Conservation (phyloP, 2,113 vertebrate genomes). For the Oreotrochilus melanogaster region DNA sequence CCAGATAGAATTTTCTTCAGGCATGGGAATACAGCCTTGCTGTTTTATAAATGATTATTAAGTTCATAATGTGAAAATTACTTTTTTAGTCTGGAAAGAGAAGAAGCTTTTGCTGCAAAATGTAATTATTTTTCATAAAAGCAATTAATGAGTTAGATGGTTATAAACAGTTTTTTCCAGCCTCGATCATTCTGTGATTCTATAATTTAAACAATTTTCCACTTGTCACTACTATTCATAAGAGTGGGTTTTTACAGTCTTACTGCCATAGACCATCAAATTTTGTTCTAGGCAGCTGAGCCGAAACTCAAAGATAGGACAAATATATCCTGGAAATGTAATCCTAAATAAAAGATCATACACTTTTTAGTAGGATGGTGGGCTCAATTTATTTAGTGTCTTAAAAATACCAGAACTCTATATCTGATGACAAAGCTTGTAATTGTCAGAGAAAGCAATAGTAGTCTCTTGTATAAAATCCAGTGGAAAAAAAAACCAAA, state of each 20-base stretch:
- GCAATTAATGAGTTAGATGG: conserved; percentile 9
- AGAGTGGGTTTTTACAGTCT: background rate
- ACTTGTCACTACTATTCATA: conserved; percentile 14
- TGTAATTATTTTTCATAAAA: conserved; percentile 58
- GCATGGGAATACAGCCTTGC: conserved; percentile 20
- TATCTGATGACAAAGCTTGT: conserved; percentile 25
- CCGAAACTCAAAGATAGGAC: background rate
- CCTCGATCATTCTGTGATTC: too few relatives aligned
- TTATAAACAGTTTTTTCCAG: background rate
- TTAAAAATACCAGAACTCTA: conserved; percentile 30
- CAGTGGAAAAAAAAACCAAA: background rate
- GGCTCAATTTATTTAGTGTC: conserved; percentile 42
- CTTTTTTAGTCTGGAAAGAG: conserved; percentile 30
- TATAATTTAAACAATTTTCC: background rate
- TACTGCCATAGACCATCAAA: background rate
- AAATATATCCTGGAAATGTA: conserved; percentile 36
- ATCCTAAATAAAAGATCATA: conserved; percentile 20
- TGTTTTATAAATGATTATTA: conserved; percentile 45
- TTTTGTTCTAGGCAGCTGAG: conserved; percentile 17
- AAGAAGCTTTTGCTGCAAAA: conserved; percentile 57
- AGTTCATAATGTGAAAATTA: conserved; percentile 51
- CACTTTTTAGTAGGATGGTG: background rate
- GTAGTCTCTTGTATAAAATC: background rate
- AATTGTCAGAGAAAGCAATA: conserved; percentile 24
- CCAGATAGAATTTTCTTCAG: conserved; percentile 27